Evolutionary conservation across 2,113 vertebrate genomes (phyloP), one percentile per base, ranked within the genome.

Genomic region (Cyanistes caeruleus): DNA sequence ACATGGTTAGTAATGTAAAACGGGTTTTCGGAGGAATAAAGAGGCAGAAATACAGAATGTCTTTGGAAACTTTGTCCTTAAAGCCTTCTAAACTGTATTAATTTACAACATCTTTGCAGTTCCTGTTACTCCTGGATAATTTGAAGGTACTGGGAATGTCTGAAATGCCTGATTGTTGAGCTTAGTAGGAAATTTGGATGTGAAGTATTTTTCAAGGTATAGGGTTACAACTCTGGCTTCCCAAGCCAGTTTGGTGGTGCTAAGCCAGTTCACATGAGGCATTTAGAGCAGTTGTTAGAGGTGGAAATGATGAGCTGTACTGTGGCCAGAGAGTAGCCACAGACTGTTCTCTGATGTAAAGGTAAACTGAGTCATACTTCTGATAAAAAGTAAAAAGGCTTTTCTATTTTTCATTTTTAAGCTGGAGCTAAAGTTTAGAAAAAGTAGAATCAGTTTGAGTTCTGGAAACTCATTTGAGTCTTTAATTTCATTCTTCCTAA

Each of bases 161-260:
- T 93, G 70, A 89, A 85, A 79, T 64, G 85, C 76, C 73, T 67
- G 60, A 56, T 88, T 73, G 65, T 90, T 68, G 64, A 93, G 83
- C 51, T 87, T 73, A 74, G 59, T 52, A 60, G 2, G 10, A 84
- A 94, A 92, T 86, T 68, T 84, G 89, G 67, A 56, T 69, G 75
- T 27, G 83, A 88, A 74, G 28, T 93, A 51, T 69, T 88, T 93
- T 91, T 92, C 56, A 51, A 20, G 68, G 64, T 46, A 3, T 67
- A 93, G 64, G 23, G 52, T 93, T 95, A 63, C 94, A 93, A 27
- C 83, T 74, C 86, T 86, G 83, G 44, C 87, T 95, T 75, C 60
- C 62, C 80, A 33, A 39, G 68, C 43, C 79, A 67, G 69, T 39
- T 55, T 1, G 19, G 78, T 75, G 70, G 77, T 94, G 95, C 92